These are phyloP conservation scores for Ceratotherium simum DNA, from an alignment of 2,113 vertebrate species.

Conservation along the genomic window DNA sequence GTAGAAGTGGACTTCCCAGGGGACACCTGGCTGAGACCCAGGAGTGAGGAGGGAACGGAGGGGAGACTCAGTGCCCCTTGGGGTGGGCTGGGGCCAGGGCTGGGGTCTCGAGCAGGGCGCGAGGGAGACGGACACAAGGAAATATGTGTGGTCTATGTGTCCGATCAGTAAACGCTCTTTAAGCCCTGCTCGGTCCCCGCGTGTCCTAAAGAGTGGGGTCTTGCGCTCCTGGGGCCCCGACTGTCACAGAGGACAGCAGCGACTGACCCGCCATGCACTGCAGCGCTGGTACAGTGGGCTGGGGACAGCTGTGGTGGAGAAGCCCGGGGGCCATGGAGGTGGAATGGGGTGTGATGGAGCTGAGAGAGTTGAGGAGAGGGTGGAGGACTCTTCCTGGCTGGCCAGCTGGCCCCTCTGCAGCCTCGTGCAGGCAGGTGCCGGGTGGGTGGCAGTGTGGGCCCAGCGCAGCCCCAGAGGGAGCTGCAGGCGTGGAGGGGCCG, in stretches of 20 bases:
- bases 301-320: background rate
- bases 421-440: rapidly evolving
- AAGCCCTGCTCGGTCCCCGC: background rate
- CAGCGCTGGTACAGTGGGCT: background rate
- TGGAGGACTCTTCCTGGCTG: background rate
- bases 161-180: background rate
- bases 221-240: background rate
- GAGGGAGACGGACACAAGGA: background rate
- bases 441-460: background rate
- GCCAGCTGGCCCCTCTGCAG: background rate
- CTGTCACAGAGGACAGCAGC: background rate
- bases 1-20: background rate
- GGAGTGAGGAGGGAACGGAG: background rate
- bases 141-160: background rate
- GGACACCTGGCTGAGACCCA: background rate
- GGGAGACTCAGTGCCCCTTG: rapidly evolving
- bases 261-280: background rate
- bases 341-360: background rate
- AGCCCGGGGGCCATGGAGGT: background rate
- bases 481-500: background rate
- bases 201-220: background rate
- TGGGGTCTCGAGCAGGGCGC: background rate
- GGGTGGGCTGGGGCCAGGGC: background rate
- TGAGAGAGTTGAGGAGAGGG: background rate
- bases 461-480: background rate